Base-by-base conservation (phyloP, 2,888 invertebrate genomes). In the Tineola bisselliella region DNA sequence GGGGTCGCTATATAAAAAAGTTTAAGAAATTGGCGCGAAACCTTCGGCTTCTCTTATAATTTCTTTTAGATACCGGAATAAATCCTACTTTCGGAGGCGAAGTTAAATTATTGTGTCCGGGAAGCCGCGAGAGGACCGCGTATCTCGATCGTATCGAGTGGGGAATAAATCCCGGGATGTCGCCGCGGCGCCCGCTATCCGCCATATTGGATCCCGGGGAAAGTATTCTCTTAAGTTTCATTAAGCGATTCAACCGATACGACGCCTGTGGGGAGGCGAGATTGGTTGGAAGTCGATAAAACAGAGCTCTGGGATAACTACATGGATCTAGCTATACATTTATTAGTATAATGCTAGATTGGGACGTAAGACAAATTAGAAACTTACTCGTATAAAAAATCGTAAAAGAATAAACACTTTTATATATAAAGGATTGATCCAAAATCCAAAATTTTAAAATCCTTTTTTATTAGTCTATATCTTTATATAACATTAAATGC, bases 141-240 rank as follows among this genome's bases (percentile, higher is more conserved):
- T 81, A 84, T 84, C 84, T 73, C 70, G 81, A 81, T 77, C 69
- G 69, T 77, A 84, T 84, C 84, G 72, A 72, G 68, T 66, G 67
- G 70, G 69, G 70, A 73, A 84, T 84, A 84, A 84, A 86, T 84
- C 84, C 61, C 73, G 65, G 69, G 69, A 66, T 66, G 76, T 70
- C 71, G 74, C 71, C 69, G 67, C 68, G 66, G 15, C 66, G 69
- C 72, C 59, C 17, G 44, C 15, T 61, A 54, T 52, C 48, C 71
- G 78, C 79, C 80, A 77, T 81, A 71, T 83, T 79, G 82, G 84
- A 81, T 81, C 76, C 74, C 76, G 69, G 70, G 70, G 73, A 76
- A 76, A 79, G 80, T 80, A 79, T 80, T 79, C 81, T 81, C 83
- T 82, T 82, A 79, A 86, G 81, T 83, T 84, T 84, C 84, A 84